phyloP scores from a whole-genome alignment of 2,113 vertebrate species.

The Physeter macrocephalus region DNA sequence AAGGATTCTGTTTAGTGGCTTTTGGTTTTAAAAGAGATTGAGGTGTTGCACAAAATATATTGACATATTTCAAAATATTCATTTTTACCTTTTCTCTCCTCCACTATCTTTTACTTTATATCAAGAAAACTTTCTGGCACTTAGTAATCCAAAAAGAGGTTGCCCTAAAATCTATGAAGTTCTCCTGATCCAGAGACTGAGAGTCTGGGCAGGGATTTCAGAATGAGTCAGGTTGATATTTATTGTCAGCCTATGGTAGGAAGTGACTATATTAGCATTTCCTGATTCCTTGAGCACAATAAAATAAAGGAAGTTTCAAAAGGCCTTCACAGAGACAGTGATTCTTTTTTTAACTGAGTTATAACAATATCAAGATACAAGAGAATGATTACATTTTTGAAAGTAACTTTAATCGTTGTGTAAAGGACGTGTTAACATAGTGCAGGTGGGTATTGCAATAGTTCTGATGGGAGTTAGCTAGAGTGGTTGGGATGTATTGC shows the following conservation, averaged over 20 bases:
- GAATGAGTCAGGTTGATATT: not conserved
- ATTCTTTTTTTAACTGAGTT: not conserved
- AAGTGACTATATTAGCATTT: not conserved
- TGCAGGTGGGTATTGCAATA: rapidly evolving
- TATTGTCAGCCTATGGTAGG: not conserved
- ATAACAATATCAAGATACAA: not conserved
- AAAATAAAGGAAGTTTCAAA: not conserved
- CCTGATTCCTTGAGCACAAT: not conserved
- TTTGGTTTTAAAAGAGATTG: not conserved
- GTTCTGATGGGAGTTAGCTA: not conserved
- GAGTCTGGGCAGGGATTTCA: not conserved
- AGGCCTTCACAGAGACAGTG: not conserved
- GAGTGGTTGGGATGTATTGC: not conserved
- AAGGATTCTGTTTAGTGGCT: not conserved
- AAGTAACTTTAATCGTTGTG: not conserved
- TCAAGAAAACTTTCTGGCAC: not conserved
- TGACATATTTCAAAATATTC: not conserved
- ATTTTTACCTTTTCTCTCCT: not conserved
- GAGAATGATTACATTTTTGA: not conserved
- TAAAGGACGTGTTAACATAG: not conserved
- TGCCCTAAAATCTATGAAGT: not conserved
- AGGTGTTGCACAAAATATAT: not conserved
- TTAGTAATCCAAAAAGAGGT: not conserved
- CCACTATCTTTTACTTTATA: not conserved
- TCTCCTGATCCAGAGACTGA: not conserved